Percentiles rank a stretch among this genome's conserved stretches.
phyloP scores from a whole-genome alignment of 2,888 invertebrate genomes.

The Phasia obesa region DNA sequence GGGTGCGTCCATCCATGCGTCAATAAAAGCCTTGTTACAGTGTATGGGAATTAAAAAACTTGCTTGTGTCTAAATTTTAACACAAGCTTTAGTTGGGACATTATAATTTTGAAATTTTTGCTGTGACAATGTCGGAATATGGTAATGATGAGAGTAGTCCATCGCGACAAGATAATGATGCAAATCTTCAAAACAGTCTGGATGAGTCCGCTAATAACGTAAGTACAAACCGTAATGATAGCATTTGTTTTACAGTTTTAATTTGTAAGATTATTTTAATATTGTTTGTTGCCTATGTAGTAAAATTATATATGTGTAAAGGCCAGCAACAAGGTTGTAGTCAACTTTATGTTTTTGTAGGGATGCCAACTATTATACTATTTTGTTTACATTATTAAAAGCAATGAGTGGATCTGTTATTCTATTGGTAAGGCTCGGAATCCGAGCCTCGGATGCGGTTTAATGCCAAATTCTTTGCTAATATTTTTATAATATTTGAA shows the following conservation, averaged over 20 bases:
- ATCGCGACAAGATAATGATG: slow-evolving; percentile 52
- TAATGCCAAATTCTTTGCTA: no score
- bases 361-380: slow-evolving; percentile 42
- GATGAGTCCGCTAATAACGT: slow-evolving; percentile 72
- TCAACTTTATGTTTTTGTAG: slow-evolving; percentile 36
- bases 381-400: not conserved
- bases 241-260: not conserved
- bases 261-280: not conserved
- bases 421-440: no score
- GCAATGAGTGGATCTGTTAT: not conserved
- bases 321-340: slow-evolving; percentile 61
- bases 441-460: no score
- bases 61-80: slow-evolving; percentile 59
- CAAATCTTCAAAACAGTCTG: slow-evolving; percentile 63
- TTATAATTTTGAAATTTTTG: slow-evolving; percentile 17
- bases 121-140: slow-evolving; percentile 67
- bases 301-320: slow-evolving; percentile 40
- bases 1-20: slow-evolving; percentile 62
- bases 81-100: slow-evolving; percentile 50
- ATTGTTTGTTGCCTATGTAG: not conserved
- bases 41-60: slow-evolving; percentile 63
- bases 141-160: slow-evolving; percentile 60
- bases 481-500: no score
- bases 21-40: slow-evolving; percentile 51
- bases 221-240: slow-evolving; percentile 64